These are phyloP conservation scores for Oxytorus armatus DNA, from an alignment of 2,888 invertebrate genomes.

Conservation along the genomic window DNA sequence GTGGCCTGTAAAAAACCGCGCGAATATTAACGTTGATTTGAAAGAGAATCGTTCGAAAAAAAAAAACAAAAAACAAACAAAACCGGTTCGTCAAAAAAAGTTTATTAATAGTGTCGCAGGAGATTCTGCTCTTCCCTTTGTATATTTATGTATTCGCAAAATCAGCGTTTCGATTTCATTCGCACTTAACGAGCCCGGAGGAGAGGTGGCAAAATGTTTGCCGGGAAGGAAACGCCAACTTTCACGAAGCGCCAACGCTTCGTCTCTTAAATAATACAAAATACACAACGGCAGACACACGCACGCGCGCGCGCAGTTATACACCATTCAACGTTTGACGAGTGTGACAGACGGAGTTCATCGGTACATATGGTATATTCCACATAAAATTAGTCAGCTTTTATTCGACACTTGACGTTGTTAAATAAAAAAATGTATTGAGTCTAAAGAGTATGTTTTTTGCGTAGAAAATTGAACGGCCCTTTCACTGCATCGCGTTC, in stretches of 20 bases:
- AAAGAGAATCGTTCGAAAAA: no score
- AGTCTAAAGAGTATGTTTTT: no score
- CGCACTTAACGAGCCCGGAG: background rate
- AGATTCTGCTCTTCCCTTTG: background rate
- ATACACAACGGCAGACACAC: no score
- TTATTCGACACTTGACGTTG: background rate
- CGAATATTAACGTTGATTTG: no score
- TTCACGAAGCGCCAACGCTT: constrained; percentile 41
- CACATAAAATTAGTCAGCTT: no score
- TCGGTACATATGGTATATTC: constrained; percentile 12
- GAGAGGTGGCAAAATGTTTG: constrained; percentile 1
- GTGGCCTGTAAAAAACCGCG: no score
- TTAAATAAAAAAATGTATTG: no score
- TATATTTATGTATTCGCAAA: background rate
- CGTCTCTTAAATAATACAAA: constrained; percentile 9
- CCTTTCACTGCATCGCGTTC: no score
- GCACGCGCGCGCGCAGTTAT: no score
- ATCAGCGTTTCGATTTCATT: background rate
- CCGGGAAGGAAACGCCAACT: constrained; percentile 16
- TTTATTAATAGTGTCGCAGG: background rate
- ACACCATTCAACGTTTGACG: constrained; percentile 27
- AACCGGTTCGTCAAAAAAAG: no score
- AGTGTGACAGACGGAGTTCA: constrained; percentile 13
- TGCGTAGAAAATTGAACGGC: no score
- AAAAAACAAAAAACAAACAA: no score